Evolutionary conservation across 1,140 invertebrate genomes (phyloP), one percentile per base, ranked within the genome.

Genomic region (Sitobion miscanthi): DNA sequence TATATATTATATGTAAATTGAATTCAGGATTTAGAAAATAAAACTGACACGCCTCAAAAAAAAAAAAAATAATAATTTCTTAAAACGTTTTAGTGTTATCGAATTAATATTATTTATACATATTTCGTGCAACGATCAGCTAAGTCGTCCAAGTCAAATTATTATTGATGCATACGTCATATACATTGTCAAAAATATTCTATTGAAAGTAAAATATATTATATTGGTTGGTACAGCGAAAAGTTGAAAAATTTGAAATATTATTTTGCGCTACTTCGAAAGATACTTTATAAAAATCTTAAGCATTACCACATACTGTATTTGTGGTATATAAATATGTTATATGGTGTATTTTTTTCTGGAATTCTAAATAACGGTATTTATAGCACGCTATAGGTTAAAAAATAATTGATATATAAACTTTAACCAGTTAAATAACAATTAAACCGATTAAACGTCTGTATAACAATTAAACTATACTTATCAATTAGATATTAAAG

Each of bases 161-260:
- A 77, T n/a, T 35, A 77, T 77, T 77, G 14, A 77, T 23, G 17
- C 20, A n/a, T 77, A 77, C 11, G 62, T n/a, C 14, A 77, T 5
- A 17, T 17, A 42, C 42, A 42, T 42, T n/a, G 5, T 77, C 4
- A 77, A 77, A 47, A 77, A n/a, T 6, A n/a, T n/a, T 77, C 11
- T 77, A 77, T n/a, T 77, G 62, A 77, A 77, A 77, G n/a, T 77
- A n/a, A n/a, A 77, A 69, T 77, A n/a, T 6, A 77, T 77, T 77
- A 17, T 35, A 77, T n/a, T 77, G 14, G 30, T 77, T 77, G 14
- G 62, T n/a, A 77, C 30, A 6, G 2, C 4, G 52, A 54, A 23
- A 1, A n/a, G 62, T 77, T 77, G 4, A 77, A 77, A 77, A 77
- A 14, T 0, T 30, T 77, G 52, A 77, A 30, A 14, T 69, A 4